Evolutionary conservation across 2,888 invertebrate species (phyloP), one percentile per base, ranked within the genome.

Genomic region (Fabriciana adippe): DNA sequence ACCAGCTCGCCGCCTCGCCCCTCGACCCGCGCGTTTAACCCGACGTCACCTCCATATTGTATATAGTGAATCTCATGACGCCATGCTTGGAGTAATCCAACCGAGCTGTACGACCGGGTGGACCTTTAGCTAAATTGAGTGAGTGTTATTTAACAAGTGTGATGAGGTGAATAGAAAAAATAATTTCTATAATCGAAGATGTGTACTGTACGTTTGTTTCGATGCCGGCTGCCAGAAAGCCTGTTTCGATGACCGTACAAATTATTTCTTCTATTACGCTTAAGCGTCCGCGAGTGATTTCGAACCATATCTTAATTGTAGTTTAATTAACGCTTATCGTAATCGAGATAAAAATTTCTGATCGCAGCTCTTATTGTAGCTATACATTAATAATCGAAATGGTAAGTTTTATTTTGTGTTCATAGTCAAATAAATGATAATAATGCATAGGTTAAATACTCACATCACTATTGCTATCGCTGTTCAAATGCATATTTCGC

Each of bases 271-370:
- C 76, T 76, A 75, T 71, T 74, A 74, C 70, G 73, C 75, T 73
- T 75, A 78, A 68, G 66, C 79, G 80, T 81, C 80, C 79, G 81
- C 81, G 84, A 85, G 90, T 91, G 90, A 90, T 90, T 87, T 80
- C 74, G 78, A 87, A 89, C 88, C 91, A 91, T 91, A 91, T 92
- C 90, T 81, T 86, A 82, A 82, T 76, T 74, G 80, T 88, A 87
- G 87, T 82, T 75, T 79, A 78, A 81, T 79, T 78, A 79, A 76
- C 76, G 83, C 79, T 82, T 77, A 73, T 73, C 70, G 72, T 78
- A 73, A 74, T 75, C 72, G 70, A 74, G 71, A 76, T 72, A 71
- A 75, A 73, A 70, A 55, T 74, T 68, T 72, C 21, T 57, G 45
- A 56, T 56, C 51, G 62, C 68, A n/a, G 80, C 81, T 80, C 41